These are phyloP conservation scores for Gobius niger DNA, from an alignment of 2,113 vertebrate species.

Conservation along the genomic window DNA sequence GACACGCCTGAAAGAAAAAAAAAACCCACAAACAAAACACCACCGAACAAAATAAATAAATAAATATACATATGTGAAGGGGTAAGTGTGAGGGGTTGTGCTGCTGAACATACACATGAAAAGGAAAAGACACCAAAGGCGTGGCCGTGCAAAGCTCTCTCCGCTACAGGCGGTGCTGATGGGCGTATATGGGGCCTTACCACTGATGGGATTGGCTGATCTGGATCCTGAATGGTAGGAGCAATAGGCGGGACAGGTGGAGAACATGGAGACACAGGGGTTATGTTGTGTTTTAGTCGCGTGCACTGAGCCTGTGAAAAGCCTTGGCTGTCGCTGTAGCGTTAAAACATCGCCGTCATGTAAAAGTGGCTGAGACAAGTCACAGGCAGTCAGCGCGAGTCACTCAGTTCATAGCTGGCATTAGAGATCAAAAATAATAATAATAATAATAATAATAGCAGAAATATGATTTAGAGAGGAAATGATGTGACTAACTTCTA, in stretches of 20 bases:
- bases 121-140: constrained; percentile 11
- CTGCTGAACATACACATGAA: constrained; percentile 14
- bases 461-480: background rate
- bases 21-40: constrained; percentile 16
- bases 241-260: constrained; percentile 90
- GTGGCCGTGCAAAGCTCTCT: constrained; percentile 46
- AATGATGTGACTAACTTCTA: too few species aligned
- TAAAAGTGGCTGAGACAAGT: background rate
- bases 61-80: background rate
- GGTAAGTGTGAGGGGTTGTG: background rate
- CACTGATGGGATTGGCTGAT: constrained; percentile 99
- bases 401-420: constrained; percentile 2
- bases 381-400: background rate
- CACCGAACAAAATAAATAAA: background rate
- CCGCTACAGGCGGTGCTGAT: constrained; percentile 7
- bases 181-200: constrained; percentile 83
- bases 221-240: constrained; percentile 96
- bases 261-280: constrained; percentile 75
- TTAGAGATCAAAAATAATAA: background rate
- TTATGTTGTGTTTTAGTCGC: constrained; percentile 52
- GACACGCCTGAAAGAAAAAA: constrained; percentile 1
- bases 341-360: background rate
- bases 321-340: constrained; percentile 21
- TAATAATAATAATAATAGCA: background rate
- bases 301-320: constrained; percentile 59